Evolutionary conservation across 2,113 vertebrate genomes (phyloP).

Genomic region (Cathartes aura): DNA sequence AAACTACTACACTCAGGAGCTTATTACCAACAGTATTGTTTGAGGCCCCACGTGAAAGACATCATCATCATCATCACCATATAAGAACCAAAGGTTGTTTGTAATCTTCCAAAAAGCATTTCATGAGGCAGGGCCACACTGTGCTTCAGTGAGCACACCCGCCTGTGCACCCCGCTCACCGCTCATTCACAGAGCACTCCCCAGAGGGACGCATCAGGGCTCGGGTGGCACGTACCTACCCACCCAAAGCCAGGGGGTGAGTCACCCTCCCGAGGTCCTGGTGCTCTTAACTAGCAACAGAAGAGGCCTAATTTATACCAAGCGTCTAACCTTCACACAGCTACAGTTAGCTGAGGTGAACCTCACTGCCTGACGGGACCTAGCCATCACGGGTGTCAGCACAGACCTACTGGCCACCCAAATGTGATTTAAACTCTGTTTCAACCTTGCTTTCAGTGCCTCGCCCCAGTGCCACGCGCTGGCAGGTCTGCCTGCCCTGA

Average conservation of each 20-base stretch:
- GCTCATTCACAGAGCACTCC: background rate
- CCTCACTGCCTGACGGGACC: background rate
- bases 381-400: background rate
- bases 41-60: rapidly evolving
- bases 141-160: background rate
- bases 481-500: background rate
- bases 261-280: background rate
- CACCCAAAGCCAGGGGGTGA: background rate
- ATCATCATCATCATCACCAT: too few species aligned
- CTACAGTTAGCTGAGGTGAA: background rate
- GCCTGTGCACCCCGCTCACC: background rate
- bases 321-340: background rate
- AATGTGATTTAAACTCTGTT: background rate
- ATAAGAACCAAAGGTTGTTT: background rate
- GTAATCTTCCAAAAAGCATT: background rate
- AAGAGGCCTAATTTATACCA: background rate
- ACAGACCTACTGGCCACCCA: background rate
- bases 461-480: background rate
- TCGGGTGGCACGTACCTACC: background rate
- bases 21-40: background rate
- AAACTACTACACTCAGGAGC: background rate
- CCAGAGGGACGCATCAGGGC: background rate
- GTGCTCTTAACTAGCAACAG: background rate
- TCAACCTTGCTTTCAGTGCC: background rate
- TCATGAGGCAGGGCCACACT: background rate